Conservation (phyloP, 1,140 invertebrate genomes). For the Heterodera carotae region DNA sequence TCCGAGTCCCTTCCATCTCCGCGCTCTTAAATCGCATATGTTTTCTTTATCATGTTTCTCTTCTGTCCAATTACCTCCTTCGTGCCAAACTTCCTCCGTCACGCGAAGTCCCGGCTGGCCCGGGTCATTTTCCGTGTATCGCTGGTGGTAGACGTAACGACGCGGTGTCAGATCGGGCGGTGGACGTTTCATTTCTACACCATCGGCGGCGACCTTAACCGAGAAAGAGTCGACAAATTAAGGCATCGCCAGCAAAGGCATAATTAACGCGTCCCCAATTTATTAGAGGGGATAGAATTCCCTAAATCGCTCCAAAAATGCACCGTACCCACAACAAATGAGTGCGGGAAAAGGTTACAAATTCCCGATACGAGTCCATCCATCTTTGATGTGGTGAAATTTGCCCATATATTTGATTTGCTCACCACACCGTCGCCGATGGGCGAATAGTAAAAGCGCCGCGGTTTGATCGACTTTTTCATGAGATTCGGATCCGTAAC, state of each 20-base stretch:
- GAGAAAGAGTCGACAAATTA: too few relatives aligned
- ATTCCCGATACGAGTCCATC: too few relatives aligned
- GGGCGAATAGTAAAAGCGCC: constrained; percentile 59
- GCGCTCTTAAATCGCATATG: neutral
- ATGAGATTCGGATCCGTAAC: constrained; percentile 51
- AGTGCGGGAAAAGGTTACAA: too few relatives aligned
- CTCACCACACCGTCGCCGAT: constrained; percentile 57
- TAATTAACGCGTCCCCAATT: too few relatives aligned
- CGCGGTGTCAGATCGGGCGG: constrained; percentile 58
- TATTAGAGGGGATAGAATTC: too few relatives aligned
- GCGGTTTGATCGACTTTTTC: constrained; percentile 56
- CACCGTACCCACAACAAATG: too few relatives aligned
- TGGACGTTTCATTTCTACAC: constrained; percentile 60
- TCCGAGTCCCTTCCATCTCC: neutral
- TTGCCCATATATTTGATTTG: neutral
- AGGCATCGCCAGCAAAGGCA: too few relatives aligned
- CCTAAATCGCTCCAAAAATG: too few relatives aligned
- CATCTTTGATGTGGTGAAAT: too few relatives aligned
- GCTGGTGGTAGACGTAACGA: constrained; percentile 45
- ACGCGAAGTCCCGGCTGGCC: constrained; percentile 44
- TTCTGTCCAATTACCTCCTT: constrained; percentile 21
- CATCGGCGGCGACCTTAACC: constrained; percentile 57
- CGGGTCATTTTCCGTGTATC: constrained; percentile 49
- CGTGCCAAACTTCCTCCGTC: constrained; percentile 47
- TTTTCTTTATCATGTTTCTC: neutral